Evolutionary conservation across 2,113 vertebrate genomes (phyloP), one percentile per base, ranked within the genome.

Genomic region (Ctenodactylus gundi): DNA sequence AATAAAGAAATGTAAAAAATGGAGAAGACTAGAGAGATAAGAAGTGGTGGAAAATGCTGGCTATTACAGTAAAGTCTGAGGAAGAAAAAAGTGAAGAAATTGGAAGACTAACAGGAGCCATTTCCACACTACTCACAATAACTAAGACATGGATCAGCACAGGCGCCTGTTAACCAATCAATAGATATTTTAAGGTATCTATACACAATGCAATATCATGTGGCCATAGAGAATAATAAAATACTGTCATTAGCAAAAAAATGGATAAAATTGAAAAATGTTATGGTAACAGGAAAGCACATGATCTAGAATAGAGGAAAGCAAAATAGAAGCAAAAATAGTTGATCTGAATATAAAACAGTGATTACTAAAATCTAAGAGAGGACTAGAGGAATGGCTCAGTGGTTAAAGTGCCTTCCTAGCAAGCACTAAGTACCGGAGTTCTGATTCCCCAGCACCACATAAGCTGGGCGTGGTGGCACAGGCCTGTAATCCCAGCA

Each of bases 1-100:
- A 95, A 65, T 73, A 84, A 90, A 92, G 41, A 81, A 68, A 90
- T 62, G 9, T 39, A 85, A 41, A 85, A 18, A 91, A 68, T 44
- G 78, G 55, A 85, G 65, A 90, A 88, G 27, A 46, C 46, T 82
- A 55, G 49, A 88, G 67, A 85, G n/a, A 41, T 81, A 0, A 4
- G 44, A 34, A 68, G 23, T 88, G 6, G 60, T 67, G 46, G 34
- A 53, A 84, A 34, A 84, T 87, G 7, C 25, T 82, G 4, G 7
- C 46, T 92, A 21, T 46, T 53, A 73, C 1, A 73, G 31, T 75
- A 67, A 68, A 46, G 78, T 17, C 46, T 85, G 67, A 15, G 21
- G 58, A 36, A 18, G 49, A 73, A 49, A 73, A 39, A 34, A 34
- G 29, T 51, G 46, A 75, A 75, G 67, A 87, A 87, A 84, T 27